These are phyloP conservation scores for Crotalus helleri DNA, from an alignment of 2,113 vertebrate species.

Conservation along the genomic window DNA sequence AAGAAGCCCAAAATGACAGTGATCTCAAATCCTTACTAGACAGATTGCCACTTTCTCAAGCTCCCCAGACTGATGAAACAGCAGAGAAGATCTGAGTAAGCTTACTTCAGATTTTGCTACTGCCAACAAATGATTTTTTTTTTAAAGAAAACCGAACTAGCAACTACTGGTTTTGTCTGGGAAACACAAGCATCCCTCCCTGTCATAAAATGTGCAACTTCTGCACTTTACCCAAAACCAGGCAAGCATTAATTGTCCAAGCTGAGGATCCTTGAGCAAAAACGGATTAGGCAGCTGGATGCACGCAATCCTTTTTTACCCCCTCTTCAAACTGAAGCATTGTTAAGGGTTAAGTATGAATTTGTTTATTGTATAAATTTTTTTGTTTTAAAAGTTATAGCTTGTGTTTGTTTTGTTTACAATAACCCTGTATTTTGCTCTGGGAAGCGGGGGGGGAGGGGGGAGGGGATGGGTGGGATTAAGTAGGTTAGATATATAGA, in stretches of 20 bases:
- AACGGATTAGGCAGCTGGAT: neutral
- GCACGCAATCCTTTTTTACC: neutral
- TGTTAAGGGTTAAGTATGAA: too few species aligned
- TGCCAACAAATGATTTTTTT: neutral
- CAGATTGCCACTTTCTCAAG: neutral
- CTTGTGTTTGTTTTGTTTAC: too few species aligned
- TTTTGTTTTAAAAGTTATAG: too few species aligned
- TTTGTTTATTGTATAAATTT: too few species aligned
- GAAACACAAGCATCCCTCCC: conserved; percentile 32
- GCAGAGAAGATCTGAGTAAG: neutral
- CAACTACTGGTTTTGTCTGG: conserved; percentile 26
- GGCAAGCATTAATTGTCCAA: neutral
- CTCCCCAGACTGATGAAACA: neutral
- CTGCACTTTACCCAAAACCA: conserved; percentile 47
- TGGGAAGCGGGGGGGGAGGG: too few species aligned
- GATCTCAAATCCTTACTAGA: neutral
- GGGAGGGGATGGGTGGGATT: too few species aligned
- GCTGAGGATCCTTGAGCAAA: conserved; percentile 22
- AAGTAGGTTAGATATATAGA: too few species aligned
- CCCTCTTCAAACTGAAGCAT: neutral
- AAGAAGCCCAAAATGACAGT: neutral
- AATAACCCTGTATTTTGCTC: too few species aligned
- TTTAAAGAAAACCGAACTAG: neutral
- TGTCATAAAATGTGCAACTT: conserved; percentile 38
- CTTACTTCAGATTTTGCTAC: neutral